A percentile compares a stretch with the other conserved stretches of the same genome.
Conservation (phyloP, 2,888 invertebrate species). For the Xylocampa areola region DNA sequence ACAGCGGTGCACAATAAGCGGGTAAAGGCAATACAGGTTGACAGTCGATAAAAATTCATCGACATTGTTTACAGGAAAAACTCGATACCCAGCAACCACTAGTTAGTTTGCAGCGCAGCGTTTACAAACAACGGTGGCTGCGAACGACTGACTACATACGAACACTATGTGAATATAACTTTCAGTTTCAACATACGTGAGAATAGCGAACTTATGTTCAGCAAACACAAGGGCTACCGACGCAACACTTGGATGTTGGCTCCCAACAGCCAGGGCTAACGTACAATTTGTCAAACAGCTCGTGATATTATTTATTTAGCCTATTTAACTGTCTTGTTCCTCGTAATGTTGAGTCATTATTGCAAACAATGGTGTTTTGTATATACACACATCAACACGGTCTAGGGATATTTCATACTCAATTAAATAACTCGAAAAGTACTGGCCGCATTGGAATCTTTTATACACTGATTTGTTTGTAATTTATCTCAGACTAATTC, state of each 20-base stretch:
- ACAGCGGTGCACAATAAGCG: not conserved
- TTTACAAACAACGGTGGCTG: conserved; percentile 81
- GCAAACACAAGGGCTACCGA: conserved; percentile 32
- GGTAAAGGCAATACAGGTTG: not conserved
- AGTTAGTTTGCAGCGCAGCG: conserved; percentile 74
- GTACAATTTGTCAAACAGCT: conserved; percentile 40
- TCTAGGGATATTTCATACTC: no score
- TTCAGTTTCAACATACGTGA: conserved; percentile 66
- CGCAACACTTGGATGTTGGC: conserved; percentile 23
- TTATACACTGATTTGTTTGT: no score
- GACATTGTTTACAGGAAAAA: conserved; percentile 62
- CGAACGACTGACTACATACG: conserved; percentile 77
- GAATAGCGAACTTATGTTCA: conserved; percentile 48
- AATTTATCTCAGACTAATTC: no score
- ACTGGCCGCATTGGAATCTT: no score
- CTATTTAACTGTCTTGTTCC: conserved; percentile 39
- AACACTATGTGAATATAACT: conserved; percentile 71
- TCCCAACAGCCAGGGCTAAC: conserved; percentile 22
- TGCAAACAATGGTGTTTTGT: conserved; percentile 18
- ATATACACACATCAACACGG: no score
- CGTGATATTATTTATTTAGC: conserved; percentile 31
- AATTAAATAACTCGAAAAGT: no score
- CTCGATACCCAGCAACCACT: conserved; percentile 67
- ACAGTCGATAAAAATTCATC: conserved; percentile 48
- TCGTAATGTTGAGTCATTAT: conserved; percentile 30